Evolutionary conservation across 2,888 invertebrate species (phyloP), one percentile per base, ranked within the genome.

Genomic region (Volucella bombylans): DNA sequence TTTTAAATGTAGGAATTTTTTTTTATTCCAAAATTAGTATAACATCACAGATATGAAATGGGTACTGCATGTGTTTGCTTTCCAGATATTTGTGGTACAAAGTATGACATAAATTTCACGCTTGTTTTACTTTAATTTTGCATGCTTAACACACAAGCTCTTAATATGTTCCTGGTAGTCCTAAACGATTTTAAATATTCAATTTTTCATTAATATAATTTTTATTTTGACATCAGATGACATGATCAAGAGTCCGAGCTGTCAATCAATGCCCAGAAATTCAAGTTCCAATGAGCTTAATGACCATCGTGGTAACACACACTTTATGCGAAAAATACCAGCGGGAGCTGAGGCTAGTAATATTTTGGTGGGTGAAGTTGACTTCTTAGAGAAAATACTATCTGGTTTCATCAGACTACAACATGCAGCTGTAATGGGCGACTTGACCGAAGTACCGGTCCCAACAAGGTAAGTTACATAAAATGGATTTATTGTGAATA

Each of bases 311-410:
- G 94, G 95, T 86, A 98, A 98, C 90, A 95, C 96, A 73, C 94
- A 98, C 88, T 98, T 98, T 89, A 97, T 98, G 97, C 94, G 97
- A 85, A 99, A 99, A 93, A 97, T 99, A 90, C 99, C 99, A 12
- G 95, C 95, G 0, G 99, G 98, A 14, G 97, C 99, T 1, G 99
- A 99, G 92, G 98, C 99, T 1, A 97, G 98, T 81, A 99, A 99
- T 90, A 99, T 99, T 88, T 93, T 99, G 74, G 98, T 99, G 0
- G 99, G 99, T 23, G 99, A 99, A 93, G 96, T 99, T 10, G 97
- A 98, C 91, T 98, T 98, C 90, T 94, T 99, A 68, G 96, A 97
- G 86, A 97, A 97, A 91, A 96, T 98, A 9, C 92, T 99, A 74
- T 96, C 98, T 72, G 98, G 97, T 43, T 99, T 99, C 90, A 95